These are phyloP conservation scores for Spea hammondii DNA, from an alignment of 2,797 vertebrate species.

Conservation along the genomic window DNA sequence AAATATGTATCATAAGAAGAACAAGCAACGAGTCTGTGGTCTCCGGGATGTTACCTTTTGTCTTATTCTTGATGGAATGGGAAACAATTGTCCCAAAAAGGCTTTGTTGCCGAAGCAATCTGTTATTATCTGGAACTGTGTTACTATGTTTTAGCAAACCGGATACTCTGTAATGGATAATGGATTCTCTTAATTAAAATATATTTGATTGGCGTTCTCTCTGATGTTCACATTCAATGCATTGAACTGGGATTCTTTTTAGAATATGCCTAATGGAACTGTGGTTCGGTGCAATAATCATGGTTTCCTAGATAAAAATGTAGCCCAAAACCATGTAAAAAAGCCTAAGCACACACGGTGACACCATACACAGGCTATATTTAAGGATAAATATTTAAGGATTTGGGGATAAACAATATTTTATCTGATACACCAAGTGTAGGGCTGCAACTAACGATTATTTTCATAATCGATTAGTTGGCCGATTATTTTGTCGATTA, in stretches of 20 bases:
- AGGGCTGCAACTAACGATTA: no score
- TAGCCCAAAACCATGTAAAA: no score
- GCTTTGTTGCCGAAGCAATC: background rate
- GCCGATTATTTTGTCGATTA: no score
- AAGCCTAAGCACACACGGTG: no score
- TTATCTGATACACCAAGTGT: no score
- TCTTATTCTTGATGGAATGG: conserved; percentile 9
- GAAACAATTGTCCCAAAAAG: background rate
- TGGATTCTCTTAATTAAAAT: conserved; percentile 6
- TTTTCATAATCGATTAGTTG: no score
- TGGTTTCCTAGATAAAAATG: no score
- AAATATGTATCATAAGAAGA: conserved; percentile 20
- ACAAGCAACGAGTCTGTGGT: conserved; percentile 13
- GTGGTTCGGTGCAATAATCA: no score
- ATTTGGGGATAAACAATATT: no score
- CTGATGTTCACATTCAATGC: background rate
- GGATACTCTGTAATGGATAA: background rate
- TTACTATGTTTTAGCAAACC: background rate
- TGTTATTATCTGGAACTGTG: background rate
- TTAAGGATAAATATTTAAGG: no score
- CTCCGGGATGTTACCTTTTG: conserved; percentile 14
- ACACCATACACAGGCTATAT: no score
- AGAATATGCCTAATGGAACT: background rate
- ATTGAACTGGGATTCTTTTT: background rate
- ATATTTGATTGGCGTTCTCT: background rate